phyloP scores from a whole-genome alignment of 1,140 invertebrate species.

The Drosophila carrolli region DNA sequence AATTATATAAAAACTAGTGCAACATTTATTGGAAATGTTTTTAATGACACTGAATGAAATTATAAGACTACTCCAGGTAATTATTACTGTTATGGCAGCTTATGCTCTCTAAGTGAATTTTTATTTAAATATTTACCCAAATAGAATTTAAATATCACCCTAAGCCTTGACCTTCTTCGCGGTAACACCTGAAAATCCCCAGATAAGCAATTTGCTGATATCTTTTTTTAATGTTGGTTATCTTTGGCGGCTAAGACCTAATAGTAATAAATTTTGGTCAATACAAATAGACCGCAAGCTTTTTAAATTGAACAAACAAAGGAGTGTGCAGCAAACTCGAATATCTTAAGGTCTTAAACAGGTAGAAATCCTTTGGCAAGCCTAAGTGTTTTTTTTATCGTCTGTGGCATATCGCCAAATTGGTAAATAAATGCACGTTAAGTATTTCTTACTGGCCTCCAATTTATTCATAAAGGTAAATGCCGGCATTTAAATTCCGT shows the following conservation, averaged over 20 bases:
- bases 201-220: slow-evolving; percentile 44
- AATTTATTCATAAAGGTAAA: slow-evolving; percentile 76
- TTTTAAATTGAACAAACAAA: slow-evolving; percentile 33
- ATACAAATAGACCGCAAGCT: slow-evolving; percentile 19
- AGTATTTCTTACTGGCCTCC: slow-evolving; percentile 55
- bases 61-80: no score
- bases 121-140: slow-evolving; percentile 27
- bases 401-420: slow-evolving; percentile 31
- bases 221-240: slow-evolving; percentile 14
- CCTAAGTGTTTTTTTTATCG: not conserved
- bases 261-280: slow-evolving; percentile 38
- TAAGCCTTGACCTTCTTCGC: slow-evolving; percentile 39
- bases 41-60: no score
- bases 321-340: slow-evolving; percentile 22
- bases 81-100: no score
- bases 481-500: slow-evolving; percentile 74
- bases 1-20: no score
- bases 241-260: slow-evolving; percentile 27
- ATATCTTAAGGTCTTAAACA: slow-evolving; percentile 24
- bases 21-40: no score
- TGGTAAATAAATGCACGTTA: slow-evolving; percentile 53
- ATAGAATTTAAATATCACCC: slow-evolving; percentile 11
- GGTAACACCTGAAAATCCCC: slow-evolving; percentile 29
- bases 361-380: slow-evolving; percentile 35
- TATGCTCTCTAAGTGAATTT: not conserved